phyloP scores from a whole-genome alignment of 2,888 invertebrate genomes.

The Himalopsyche japonica region DNA sequence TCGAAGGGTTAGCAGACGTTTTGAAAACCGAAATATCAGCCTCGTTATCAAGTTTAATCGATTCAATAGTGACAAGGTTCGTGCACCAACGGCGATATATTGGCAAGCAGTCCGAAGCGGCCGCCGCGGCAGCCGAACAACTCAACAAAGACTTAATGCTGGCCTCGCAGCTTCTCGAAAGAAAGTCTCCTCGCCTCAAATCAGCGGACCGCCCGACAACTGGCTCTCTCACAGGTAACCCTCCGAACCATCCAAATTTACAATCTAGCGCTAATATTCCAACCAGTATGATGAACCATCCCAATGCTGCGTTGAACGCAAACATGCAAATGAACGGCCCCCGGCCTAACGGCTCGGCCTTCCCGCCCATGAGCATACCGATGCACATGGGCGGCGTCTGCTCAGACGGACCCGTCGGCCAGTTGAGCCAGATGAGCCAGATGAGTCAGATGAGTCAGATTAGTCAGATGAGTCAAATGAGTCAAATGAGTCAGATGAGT shows the following conservation, averaged over 20 bases:
- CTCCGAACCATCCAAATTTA: slow-evolving; percentile 55
- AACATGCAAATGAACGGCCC: slow-evolving; percentile 63
- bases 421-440: slow-evolving; percentile 62
- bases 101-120: slow-evolving; percentile 78
- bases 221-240: slow-evolving; percentile 62
- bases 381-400: slow-evolving; percentile 50
- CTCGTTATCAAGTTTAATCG: slow-evolving; percentile 81
- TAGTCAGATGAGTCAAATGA: slow-evolving; percentile 66
- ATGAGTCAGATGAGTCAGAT: slow-evolving; percentile 66
- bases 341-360: slow-evolving; percentile 62
- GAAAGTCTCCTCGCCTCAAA: slow-evolving; percentile 82
- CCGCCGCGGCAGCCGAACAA: slow-evolving; percentile 80
- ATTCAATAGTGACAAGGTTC: slow-evolving; percentile 84
- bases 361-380: slow-evolving; percentile 57
- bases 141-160: slow-evolving; percentile 82
- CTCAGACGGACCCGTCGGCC: slow-evolving; percentile 52
- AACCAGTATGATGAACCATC: slow-evolving; percentile 56
- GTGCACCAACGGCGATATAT: slow-evolving; percentile 78
- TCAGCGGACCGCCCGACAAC: slow-evolving; percentile 67
- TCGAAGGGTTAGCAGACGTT: slow-evolving; percentile 87
- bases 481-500: slow-evolving; percentile 65
- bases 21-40: slow-evolving; percentile 88
- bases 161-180: slow-evolving; percentile 79
- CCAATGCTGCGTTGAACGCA: slow-evolving; percentile 55
- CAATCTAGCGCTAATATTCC: slow-evolving; percentile 47